Conservation (phyloP, 1,140 invertebrate species). For the Eriosoma lanigerum region DNA sequence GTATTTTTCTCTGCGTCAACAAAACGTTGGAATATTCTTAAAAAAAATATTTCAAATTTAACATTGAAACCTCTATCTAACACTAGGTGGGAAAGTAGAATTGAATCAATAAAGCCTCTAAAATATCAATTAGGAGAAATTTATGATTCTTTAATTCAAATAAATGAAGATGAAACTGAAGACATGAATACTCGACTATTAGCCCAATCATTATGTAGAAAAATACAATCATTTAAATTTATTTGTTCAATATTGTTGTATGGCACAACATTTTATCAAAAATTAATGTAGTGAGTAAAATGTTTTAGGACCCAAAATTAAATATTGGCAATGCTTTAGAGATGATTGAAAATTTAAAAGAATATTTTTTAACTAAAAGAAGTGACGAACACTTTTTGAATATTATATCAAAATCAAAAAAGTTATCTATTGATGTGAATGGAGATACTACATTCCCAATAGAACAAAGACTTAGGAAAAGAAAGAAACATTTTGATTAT, state of each 20-base stretch:
- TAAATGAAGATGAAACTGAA: not conserved
- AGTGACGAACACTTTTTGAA: not conserved
- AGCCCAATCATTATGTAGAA: constrained; percentile 1
- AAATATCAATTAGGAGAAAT: not conserved
- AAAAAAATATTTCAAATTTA: too few relatives aligned
- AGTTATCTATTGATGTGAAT: not conserved
- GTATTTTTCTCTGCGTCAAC: too few relatives aligned
- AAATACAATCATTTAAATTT: constrained; percentile 8
- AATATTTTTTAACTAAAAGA: not conserved
- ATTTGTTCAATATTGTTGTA: constrained; percentile 2
- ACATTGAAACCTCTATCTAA: too few relatives aligned
- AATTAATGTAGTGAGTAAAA: constrained; percentile 8
- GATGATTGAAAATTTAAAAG: too few relatives aligned
- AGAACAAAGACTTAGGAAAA: too few relatives aligned
- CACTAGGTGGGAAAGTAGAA: not conserved
- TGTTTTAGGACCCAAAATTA: not conserved
- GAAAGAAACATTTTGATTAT: not conserved
- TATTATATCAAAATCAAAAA: constrained; percentile 4
- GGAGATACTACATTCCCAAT: too few relatives aligned
- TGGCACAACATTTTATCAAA: constrained; percentile 10
- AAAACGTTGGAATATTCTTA: too few relatives aligned
- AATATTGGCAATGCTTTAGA: too few relatives aligned
- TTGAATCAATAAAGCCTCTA: not conserved
- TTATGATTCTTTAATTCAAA: constrained; percentile 10
- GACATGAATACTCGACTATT: not conserved